Base-by-base conservation (phyloP, 2,888 invertebrate genomes). In the Drosophila rubida region DNA sequence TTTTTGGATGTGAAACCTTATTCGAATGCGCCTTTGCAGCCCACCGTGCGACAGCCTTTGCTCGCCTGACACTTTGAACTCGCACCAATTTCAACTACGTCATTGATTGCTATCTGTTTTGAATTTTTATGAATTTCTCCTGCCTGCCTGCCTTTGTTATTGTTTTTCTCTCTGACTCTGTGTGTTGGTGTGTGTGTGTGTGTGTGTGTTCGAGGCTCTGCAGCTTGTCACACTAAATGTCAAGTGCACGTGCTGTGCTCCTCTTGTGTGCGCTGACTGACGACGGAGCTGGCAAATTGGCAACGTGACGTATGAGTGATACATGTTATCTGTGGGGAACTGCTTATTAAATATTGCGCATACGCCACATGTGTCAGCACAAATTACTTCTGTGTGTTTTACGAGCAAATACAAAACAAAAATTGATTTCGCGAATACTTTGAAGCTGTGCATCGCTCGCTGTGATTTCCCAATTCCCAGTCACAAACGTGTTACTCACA, bases 331-430 rank as follows among this genome's bases (percentile, higher is more conserved):
- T 84, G 41, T 19, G 30, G 63, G 60, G 68, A 75, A 71, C 69
- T 80, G 77, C 74, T 82, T 82, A 84, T 87, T 83, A 87, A 87
- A 82, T 84, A 78, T 75, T 82, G 72, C 72, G 69, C 78, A 86
- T 80, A 75, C 78, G 71, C 46, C 69, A 58, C 69, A 78, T 75
- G 63, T 86, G 78, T 66, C 70, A 67, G 49, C 66, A 44, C 54
- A 67, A 76, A 74, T 77, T 71, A 63, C 57, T 58, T 66, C 19
- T 23, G 49, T 30, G 27, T 25, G 55, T 45, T 61, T 83, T 80
- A 75, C 69, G 64, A 80, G 49, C 69, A 35, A 27, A 42, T 59
- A 67, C 51, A 53, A 86, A 32, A 32, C 32, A 32, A 11, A n/a
- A 70, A 78, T 64, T 75, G 68, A 83, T 62, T 72, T 67, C 54